These are phyloP conservation scores for Neodiprion fabricii DNA, from an alignment of 1,140 invertebrate genomes.

Conservation along the genomic window DNA sequence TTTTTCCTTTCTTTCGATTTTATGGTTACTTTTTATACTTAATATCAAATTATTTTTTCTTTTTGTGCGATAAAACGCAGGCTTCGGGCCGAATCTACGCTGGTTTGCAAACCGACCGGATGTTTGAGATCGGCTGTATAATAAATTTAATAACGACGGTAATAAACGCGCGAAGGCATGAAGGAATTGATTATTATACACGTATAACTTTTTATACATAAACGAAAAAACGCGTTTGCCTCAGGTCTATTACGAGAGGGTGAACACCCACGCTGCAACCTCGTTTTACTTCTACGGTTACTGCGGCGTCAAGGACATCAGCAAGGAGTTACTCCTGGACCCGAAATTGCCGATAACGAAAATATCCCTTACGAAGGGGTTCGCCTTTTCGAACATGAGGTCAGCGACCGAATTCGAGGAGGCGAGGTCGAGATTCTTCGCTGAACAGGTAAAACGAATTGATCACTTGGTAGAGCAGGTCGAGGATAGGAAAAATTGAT, in stretches of 20 bases:
- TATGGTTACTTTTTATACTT: too few relatives aligned
- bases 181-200: too few relatives aligned
- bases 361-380: slow-evolving; percentile 80
- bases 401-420: slow-evolving; percentile 86
- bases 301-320: slow-evolving; percentile 84
- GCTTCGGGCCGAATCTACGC: too few relatives aligned
- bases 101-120: too few relatives aligned
- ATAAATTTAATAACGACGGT: too few relatives aligned
- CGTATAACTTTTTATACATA: too few relatives aligned
- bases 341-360: slow-evolving; percentile 77
- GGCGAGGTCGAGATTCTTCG: slow-evolving; percentile 82
- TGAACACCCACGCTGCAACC: slow-evolving; percentile 81
- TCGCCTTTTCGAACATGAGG: slow-evolving; percentile 81
- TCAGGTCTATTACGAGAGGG: slow-evolving; percentile 84
- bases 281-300: slow-evolving; percentile 80
- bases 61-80: too few relatives aligned
- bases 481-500: slow-evolving; percentile 11
- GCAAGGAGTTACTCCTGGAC: slow-evolving; percentile 72
- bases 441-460: slow-evolving; percentile 61
- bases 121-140: too few relatives aligned
- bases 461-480: background rate
- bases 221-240: too few relatives aligned
- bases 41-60: too few relatives aligned
- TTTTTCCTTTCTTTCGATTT: too few relatives aligned
- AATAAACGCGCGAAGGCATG: too few relatives aligned